These are phyloP conservation scores for Acanthacorydalis orientalis DNA, from an alignment of 2,888 invertebrate species.

Conservation along the genomic window DNA sequence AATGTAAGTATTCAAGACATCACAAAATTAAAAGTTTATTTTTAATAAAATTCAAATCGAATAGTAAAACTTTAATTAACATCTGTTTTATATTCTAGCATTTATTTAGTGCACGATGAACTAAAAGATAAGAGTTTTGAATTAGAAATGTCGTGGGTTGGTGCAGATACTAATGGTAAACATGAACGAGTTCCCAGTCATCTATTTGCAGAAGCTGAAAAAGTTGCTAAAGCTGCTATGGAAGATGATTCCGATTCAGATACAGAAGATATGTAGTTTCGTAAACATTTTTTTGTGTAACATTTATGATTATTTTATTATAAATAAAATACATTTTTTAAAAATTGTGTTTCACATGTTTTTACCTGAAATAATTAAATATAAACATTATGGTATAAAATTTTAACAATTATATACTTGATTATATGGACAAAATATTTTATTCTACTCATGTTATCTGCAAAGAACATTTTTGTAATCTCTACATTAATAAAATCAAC, in stretches of 20 bases:
- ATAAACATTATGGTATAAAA: no score
- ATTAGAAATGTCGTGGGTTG: slow-evolving; percentile 88
- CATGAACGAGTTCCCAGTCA: slow-evolving; percentile 68
- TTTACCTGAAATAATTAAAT: no score
- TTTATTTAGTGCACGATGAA: slow-evolving; percentile 82
- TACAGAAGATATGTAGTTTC: slow-evolving; percentile 47
- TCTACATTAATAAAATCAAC: no score
- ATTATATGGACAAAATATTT: no score
- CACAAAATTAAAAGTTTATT: no score
- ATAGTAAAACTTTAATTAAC: background rate
- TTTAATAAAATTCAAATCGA: no score
- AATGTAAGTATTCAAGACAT: slow-evolving; percentile 40
- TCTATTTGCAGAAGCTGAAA: slow-evolving; percentile 68
- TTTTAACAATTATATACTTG: no score
- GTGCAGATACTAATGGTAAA: slow-evolving; percentile 58
- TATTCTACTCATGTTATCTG: no score
- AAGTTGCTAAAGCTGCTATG: slow-evolving; percentile 73
- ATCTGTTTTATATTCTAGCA: slow-evolving; percentile 32
- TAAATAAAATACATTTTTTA: background rate
- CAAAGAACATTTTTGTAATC: no score
- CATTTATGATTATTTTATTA: background rate
- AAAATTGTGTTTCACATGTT: background rate
- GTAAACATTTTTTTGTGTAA: background rate
- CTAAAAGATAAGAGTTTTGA: slow-evolving; percentile 93
- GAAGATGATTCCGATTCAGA: slow-evolving; percentile 79